Base-by-base conservation (phyloP, 2,113 vertebrate genomes). In the Tylochromis polylepis region DNA sequence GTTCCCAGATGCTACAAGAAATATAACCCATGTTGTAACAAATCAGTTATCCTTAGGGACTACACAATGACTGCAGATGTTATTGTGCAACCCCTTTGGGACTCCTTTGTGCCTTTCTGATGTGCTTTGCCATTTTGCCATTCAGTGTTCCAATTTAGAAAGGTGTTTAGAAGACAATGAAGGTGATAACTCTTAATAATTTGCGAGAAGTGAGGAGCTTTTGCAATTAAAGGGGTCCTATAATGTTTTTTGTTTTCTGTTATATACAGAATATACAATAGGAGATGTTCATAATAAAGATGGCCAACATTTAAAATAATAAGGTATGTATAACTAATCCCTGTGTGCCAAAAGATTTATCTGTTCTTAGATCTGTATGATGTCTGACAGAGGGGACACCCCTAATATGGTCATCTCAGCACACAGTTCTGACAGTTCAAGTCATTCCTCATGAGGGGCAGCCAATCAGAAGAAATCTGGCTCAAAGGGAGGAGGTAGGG, bases 21-120 rank as follows among this genome's bases (percentile, higher is more conserved):
- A 83, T 55, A 31, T 41, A 27, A 29, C 27, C 46, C 46, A 34
- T 16, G 5, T 16, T 72, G 12, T 86, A 51, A 29, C 72, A 53
- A 53, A 77, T 53, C 72, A 77, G 72, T 27, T 14, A n/a, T 84
- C 51, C 55, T 31, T 43, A 16, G 36, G 55, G 36, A 57, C 18
- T 29, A 6, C 53, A 46, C 36, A 29, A 34, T n/a, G 24, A 46
- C 65, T 43, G 38, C 8, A 46, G 56, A 36, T 78, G 83, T 36
- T 78, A 58, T 31, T 38, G 57, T 59, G 43, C 72, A 53, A 34
- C 6, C 27, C 72, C 46, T 77, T 78, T 75, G 24, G 58, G 56
- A 83, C 75, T 55, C 38, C n/a, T 22, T 36, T 78, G 43, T 86
- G 59, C 55, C 70, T 87, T 84, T 56, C 22, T 49, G n/a, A 70